Base-by-base conservation (phyloP, 1,140 invertebrate species). In the Nylanderia fulva region DNA sequence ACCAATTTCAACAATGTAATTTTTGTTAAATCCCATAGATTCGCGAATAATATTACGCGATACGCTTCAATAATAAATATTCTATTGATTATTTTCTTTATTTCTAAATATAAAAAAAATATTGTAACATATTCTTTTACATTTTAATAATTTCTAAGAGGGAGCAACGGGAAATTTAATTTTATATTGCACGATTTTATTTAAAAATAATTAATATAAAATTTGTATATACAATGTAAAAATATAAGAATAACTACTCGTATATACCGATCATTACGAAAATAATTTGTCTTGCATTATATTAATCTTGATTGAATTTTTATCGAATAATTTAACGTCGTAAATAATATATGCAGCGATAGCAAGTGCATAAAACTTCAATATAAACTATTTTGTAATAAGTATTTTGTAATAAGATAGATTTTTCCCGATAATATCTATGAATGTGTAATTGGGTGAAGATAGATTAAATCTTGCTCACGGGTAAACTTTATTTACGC, bases 241-340 rank as follows among this genome's bases (percentile, higher is more conserved):
- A 36, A 18, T 27, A 36, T 61, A 29, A 29, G 33, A 76, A 61
- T 39, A 52, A 52, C 27, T n/a, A n/a, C n/a, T n/a, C n/a, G n/a
- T n/a, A n/a, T n/a, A n/a, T n/a, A 48, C 1, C 11, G 7, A 5
- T 52, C 8, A 29, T 66, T 27, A 4, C 8, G 29, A 33, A 24
- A 7, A 2, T 48, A 21, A 39, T 18, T 68, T n/a, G 15, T 39
- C 7, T n/a, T 27, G 18, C 21, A 39, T 56, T n/a, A 27, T 56
- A 56, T 66, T 56, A 56, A 36, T 21, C 36, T 84, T 42, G 69
- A 86, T 79, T 77, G 52, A 86, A 77, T 71, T 86, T 84, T 77
- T 86, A 88, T 86, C 52, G 39, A n/a, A 69, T 27, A 88, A 86
- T 86, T 86, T 88, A 24, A 24, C 77, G 64, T 21, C 11, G 24